A percentile compares a stretch with the other conserved stretches of the same genome.
Conservation (phyloP, 1,140 invertebrate species). For the Leptestheria dahalacensis region DNA sequence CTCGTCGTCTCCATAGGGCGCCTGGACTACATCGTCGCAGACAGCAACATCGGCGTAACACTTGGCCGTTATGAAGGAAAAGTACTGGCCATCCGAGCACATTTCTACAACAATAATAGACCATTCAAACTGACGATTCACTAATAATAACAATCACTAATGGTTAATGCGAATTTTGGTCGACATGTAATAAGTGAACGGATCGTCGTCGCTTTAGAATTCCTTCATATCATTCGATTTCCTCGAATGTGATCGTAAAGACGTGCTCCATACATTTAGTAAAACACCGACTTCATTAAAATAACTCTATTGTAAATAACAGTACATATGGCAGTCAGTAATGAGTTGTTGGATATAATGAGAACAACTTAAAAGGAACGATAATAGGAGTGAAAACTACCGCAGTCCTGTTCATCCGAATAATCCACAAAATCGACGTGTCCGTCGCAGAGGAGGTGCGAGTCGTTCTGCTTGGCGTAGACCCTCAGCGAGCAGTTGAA, state of each 20-base stretch:
- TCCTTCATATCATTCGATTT: no score
- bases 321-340: no score
- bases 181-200: no score
- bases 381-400: not conserved
- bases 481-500: constrained; percentile 36
- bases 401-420: constrained; percentile 5
- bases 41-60: constrained; percentile 40
- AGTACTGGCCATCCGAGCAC: constrained; percentile 37
- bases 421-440: constrained; percentile 17
- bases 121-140: not conserved
- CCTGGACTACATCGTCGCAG: constrained; percentile 45
- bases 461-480: not conserved
- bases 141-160: no score
- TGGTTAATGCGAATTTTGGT: no score
- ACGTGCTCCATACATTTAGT: no score
- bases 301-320: no score
- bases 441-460: constrained; percentile 22
- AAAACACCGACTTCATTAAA: not conserved
- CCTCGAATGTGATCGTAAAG: no score
- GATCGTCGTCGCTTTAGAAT: no score
- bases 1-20: constrained; percentile 52
- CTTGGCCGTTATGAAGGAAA: constrained; percentile 37
- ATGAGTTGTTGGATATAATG: not conserved
- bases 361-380: no score
- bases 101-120: constrained; percentile 30